phyloP scores from a whole-genome alignment of 1,140 invertebrate species.

The Xylocopa sonorina region DNA sequence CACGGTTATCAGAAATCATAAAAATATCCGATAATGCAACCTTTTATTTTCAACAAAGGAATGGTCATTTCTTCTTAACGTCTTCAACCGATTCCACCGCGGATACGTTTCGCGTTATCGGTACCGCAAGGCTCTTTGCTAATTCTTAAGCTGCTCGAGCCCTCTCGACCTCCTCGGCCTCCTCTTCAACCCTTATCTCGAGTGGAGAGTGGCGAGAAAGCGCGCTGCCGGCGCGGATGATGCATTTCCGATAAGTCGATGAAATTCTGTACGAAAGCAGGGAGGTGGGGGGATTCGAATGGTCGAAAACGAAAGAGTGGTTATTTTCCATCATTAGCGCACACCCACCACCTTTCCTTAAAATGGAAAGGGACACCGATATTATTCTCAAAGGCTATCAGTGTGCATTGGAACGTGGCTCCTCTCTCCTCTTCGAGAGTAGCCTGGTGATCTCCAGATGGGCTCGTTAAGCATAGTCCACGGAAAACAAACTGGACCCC shows the following conservation, averaged over 20 bases:
- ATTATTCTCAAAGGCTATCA: slow-evolving; percentile 26
- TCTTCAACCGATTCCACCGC: slow-evolving; percentile 41
- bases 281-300: slow-evolving; percentile 26
- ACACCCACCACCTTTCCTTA: not conserved
- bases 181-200: slow-evolving; percentile 43
- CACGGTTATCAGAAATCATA: too few relatives aligned
- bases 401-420: slow-evolving; percentile 16
- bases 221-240: slow-evolving; percentile 46
- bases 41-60: not conserved
- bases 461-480: slow-evolving; percentile 52
- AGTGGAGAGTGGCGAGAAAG: slow-evolving; percentile 38
- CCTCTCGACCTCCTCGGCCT: slow-evolving; percentile 3
- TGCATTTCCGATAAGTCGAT: slow-evolving; percentile 61
- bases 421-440: not conserved
- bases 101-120: slow-evolving; percentile 49
- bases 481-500: slow-evolving; percentile 43
- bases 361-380: slow-evolving; percentile 1
- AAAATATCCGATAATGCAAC: not conserved
- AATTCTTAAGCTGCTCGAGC: slow-evolving; percentile 47
- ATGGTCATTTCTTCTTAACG: not conserved
- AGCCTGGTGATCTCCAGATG: slow-evolving; percentile 56
- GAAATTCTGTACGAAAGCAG: slow-evolving; percentile 56
- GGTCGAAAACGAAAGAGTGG: slow-evolving; percentile 8
- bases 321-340: too few relatives aligned
- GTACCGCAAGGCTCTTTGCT: slow-evolving; percentile 30